phyloP scores from a whole-genome alignment of 2,888 invertebrate species.

The Leptopterna dolabrata region DNA sequence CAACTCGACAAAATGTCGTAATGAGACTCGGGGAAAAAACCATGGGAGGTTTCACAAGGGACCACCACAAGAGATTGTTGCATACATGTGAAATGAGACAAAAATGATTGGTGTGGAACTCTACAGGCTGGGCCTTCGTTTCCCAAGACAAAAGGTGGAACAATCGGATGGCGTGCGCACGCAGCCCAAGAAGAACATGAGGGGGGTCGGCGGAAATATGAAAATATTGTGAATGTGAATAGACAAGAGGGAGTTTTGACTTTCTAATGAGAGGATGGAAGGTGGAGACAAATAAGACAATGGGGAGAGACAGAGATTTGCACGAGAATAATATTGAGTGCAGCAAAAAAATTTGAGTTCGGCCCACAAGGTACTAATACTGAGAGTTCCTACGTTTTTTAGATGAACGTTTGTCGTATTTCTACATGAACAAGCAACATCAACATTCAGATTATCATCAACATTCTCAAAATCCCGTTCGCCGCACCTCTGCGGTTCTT shows the following conservation, averaged over 20 bases:
- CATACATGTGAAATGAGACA: constrained; percentile 3
- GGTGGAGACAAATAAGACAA: not conserved
- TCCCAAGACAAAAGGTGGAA: not conserved
- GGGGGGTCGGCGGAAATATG: not conserved
- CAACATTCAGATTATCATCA: too few relatives aligned
- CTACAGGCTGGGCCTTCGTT: not conserved
- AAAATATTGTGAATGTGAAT: not conserved
- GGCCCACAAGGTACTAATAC: too few relatives aligned
- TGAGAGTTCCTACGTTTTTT: too few relatives aligned
- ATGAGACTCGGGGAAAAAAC: not conserved
- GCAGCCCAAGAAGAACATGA: not conserved
- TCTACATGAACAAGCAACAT: too few relatives aligned
- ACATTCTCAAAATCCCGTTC: too few relatives aligned
- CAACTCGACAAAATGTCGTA: not conserved
- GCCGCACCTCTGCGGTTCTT: too few relatives aligned
- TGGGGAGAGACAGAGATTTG: not conserved
- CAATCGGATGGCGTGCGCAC: not conserved
- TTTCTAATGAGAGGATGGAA: not conserved
- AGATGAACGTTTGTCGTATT: too few relatives aligned
- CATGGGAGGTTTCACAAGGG: not conserved
- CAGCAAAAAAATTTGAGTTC: too few relatives aligned
- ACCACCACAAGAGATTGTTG: not conserved
- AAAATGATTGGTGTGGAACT: constrained; percentile 3
- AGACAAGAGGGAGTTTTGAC: not conserved
- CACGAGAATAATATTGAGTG: too few relatives aligned